Percentiles rank a stretch among this genome's conserved stretches.
These are phyloP conservation scores for Parapsyche elsis DNA, from an alignment of 1,140 invertebrate genomes.

Conservation along the genomic window DNA sequence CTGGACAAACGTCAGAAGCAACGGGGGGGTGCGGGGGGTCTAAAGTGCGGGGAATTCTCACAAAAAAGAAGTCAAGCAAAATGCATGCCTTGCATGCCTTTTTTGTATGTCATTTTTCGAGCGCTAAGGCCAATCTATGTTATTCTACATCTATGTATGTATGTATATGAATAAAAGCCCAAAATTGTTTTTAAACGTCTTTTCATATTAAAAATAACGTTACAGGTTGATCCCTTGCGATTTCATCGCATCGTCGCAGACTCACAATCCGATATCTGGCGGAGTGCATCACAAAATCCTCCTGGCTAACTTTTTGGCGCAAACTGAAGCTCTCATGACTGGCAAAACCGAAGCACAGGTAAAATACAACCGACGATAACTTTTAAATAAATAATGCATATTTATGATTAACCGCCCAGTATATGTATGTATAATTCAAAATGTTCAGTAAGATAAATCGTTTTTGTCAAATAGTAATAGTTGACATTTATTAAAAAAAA, in stretches of 20 bases:
- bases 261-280: constrained; percentile 90
- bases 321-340: constrained; percentile 97
- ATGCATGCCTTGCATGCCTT: too few relatives aligned
- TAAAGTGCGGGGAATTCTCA: too few relatives aligned
- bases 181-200: not conserved
- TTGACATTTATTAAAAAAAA: too few relatives aligned
- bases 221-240: constrained; percentile 92
- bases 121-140: too few relatives aligned
- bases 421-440: not conserved
- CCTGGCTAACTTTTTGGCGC: constrained; percentile 97
- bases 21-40: too few relatives aligned
- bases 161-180: not conserved
- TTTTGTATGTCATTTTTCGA: too few relatives aligned
- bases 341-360: constrained; percentile 84
- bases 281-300: constrained; percentile 88
- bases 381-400: not conserved
- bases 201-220: too few relatives aligned
- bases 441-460: too few relatives aligned
- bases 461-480: too few relatives aligned
- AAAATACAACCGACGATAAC: not conserved
- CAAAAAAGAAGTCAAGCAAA: too few relatives aligned
- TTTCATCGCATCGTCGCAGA: constrained; percentile 94
- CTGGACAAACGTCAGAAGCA: too few relatives aligned
- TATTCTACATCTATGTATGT: not conserved
- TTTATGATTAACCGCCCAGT: not conserved